Evolutionary conservation across 2,113 vertebrate genomes (phyloP), one percentile per base, ranked within the genome.

Genomic region (Neolamprologus fasciatus): DNA sequence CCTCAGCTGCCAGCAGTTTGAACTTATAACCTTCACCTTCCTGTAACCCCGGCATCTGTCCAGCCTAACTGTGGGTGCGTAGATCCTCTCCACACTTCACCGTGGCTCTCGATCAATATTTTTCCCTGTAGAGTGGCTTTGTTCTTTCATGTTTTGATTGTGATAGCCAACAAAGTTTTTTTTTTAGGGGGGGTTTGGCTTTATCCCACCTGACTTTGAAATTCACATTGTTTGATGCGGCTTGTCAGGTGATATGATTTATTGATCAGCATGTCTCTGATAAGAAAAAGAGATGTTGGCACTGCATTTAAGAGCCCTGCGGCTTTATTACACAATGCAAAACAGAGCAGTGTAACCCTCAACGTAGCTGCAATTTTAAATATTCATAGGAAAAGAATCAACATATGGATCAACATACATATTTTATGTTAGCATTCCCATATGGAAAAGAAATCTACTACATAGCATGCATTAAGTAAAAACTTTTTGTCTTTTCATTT

Each of bases 391-490:
- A 40, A 93, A 92, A 87, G 85, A 84, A 80, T 90, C 89, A 93
- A 93, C 92, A 90, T 94, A 95, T 95, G 87, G 92, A 95, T 94
- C 90, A 86, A 33, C 90, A 95, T 96, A 53, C 91, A 96, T 96
- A 94, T 95, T 94, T 95, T 61, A 94, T 95, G 87, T 76, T 19
- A 58, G 47, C 66, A 40, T 76, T 86, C 89, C 91, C 91, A 82
- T 89, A 91, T 88, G 90, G 89, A 63, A 73, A 82, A 42, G 51
- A 87, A 31, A 83, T 55, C 12, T n/a, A 42, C 63, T 21, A 50
- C 66, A 87, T 10, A 87, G 76, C 10, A 58, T 50, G 81, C 86
- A 84, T 90, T 37, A 51, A 55, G 82, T 81, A 61, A 89, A 93
- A 92, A 86, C 86, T 37, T 85, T 21, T 91, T 83, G 61, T 86